A percentile compares a stretch with the other conserved stretches of the same genome.
These are phyloP conservation scores for Crotalus adamanteus DNA, from an alignment of 2,797 vertebrate genomes.

Conservation along the genomic window DNA sequence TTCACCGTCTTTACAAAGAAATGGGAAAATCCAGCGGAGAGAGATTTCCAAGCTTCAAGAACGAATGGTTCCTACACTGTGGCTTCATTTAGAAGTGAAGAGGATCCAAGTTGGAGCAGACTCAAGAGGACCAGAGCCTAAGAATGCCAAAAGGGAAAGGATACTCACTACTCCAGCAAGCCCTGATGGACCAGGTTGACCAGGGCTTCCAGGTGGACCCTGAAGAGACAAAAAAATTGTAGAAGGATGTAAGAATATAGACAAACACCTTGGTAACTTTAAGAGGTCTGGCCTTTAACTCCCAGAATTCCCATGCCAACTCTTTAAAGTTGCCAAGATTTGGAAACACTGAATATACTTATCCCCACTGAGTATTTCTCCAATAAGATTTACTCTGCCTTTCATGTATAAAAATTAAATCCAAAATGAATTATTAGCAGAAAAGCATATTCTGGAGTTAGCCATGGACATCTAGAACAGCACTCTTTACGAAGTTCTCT, in stretches of 20 bases:
- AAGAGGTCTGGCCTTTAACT: neutral
- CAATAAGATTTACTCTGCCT: neutral
- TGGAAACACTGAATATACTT: neutral
- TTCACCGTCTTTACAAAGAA: neutral
- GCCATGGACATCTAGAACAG: neutral
- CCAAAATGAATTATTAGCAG: neutral
- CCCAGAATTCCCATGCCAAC: neutral
- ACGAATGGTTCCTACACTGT: neutral
- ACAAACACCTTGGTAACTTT: neutral
- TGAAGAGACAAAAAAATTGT: constrained; percentile 49
- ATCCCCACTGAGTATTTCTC: neutral
- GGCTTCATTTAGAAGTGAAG: neutral
- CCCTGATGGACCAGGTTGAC: constrained; percentile 77
- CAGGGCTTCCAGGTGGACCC: constrained; percentile 75
- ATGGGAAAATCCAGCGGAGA: neutral
- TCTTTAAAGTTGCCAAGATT: neutral
- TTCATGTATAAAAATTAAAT: neutral
- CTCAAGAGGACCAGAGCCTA: neutral
- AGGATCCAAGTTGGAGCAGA: neutral
- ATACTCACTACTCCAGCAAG: constrained; percentile 75
- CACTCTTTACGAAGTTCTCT: neutral
- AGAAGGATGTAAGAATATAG: too few relatives aligned
- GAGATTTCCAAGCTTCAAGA: neutral
- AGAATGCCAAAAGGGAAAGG: neutral
- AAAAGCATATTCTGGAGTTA: neutral